These are phyloP conservation scores for Rhamphomyia laevipes DNA, from an alignment of 2,888 invertebrate genomes.

Conservation along the genomic window DNA sequence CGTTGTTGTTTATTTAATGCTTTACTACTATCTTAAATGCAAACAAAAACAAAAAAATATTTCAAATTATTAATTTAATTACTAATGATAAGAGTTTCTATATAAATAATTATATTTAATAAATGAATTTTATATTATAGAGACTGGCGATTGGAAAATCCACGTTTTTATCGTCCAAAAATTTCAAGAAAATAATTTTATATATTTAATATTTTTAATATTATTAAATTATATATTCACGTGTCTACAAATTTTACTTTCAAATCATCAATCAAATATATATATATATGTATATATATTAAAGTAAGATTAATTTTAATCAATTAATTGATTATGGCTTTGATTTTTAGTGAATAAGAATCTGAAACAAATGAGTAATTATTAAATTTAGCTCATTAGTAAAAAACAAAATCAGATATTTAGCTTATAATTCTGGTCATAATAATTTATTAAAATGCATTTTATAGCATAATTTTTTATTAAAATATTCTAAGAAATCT, in stretches of 20 bases:
- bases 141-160: conserved; percentile 35
- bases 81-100: conserved; percentile 1
- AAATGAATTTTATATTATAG: conserved; percentile 20
- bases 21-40: conserved; percentile 6
- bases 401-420: no score
- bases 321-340: no score
- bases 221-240: neutral
- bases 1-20: neutral
- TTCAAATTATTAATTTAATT: no score
- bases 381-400: no score
- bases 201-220: neutral
- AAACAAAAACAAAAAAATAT: no score
- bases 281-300: neutral
- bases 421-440: no score
- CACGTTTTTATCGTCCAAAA: conserved; percentile 27
- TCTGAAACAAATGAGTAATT: no score
- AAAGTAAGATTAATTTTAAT: neutral
- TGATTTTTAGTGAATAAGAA: no score
- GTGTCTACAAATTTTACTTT: neutral
- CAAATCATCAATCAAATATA: neutral
- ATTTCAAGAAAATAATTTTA: neutral
- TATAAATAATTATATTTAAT: neutral
- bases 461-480: no score
- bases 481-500: no score
- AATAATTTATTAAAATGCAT: no score